A percentile compares a stretch with the other conserved stretches of the same genome.
phyloP scores from a whole-genome alignment of 2,797 vertebrate species.

The Melanogrammus aeglefinus region DNA sequence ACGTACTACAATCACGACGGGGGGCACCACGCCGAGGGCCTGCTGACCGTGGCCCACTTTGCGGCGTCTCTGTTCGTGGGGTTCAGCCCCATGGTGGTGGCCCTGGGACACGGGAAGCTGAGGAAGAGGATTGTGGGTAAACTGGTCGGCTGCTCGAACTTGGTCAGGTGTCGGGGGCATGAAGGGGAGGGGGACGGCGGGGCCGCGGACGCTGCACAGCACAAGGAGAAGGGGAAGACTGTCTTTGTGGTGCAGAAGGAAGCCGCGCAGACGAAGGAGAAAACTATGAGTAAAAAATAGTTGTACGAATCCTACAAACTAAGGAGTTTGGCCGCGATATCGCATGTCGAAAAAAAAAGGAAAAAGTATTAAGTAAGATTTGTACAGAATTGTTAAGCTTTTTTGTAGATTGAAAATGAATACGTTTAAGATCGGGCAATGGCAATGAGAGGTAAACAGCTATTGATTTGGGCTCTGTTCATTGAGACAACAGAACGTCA shows the following conservation, averaged over 20 bases:
- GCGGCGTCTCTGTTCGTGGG: constrained; percentile 76
- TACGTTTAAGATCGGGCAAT: background rate
- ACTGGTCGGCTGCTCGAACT: constrained; percentile 41
- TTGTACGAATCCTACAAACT: background rate
- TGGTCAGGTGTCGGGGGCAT: constrained; percentile 28
- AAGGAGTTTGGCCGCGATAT: background rate
- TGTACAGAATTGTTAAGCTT: background rate
- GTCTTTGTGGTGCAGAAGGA: constrained; percentile 49
- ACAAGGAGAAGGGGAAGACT: constrained; percentile 25
- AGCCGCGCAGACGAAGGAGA: constrained; percentile 5
- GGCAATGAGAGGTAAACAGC: background rate
- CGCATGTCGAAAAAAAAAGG: background rate
- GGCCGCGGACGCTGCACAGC: constrained; percentile 14
- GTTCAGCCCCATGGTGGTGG: constrained; percentile 79
- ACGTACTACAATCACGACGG: constrained; percentile 78
- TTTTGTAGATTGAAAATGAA: background rate
- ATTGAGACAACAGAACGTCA: background rate
- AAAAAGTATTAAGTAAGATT: background rate
- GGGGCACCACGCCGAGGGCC: constrained; percentile 63
- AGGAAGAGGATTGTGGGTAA: constrained; percentile 64
- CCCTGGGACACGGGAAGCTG: constrained; percentile 78
- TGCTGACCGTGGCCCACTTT: constrained; percentile 78
- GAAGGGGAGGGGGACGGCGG: background rate
- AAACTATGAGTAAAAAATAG: background rate
- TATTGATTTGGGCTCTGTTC: background rate